Percentiles rank a stretch among this genome's conserved stretches.
Evolutionary conservation across 2,888 invertebrate species (phyloP).

Genomic region (Colletes collaris): DNA sequence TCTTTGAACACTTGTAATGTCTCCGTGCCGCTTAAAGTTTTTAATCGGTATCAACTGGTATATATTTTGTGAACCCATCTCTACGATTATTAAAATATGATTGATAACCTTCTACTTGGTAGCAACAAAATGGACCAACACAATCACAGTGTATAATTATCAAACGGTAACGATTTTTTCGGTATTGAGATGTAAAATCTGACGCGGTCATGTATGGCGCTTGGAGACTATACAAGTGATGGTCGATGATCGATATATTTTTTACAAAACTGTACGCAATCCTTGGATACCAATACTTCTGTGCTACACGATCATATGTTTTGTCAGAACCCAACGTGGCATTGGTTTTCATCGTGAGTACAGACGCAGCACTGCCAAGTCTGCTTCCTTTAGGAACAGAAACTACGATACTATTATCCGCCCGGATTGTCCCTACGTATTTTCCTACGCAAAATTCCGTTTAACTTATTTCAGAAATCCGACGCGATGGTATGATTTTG

Average conservation of each 20-base stretch:
- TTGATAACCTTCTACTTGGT: too few species aligned
- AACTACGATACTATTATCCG: constrained; percentile 1
- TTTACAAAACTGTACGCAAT: constrained; percentile 39
- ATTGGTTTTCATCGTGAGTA: constrained; percentile 23
- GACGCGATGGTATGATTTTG: too few species aligned
- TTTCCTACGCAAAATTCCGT: too few species aligned
- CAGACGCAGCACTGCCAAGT: neutral
- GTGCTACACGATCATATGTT: constrained; percentile 4
- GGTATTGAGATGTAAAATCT: too few species aligned
- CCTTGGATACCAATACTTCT: constrained; percentile 57
- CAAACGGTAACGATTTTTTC: too few species aligned
- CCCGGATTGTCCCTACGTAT: too few species aligned
- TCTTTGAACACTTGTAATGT: constrained; percentile 17
- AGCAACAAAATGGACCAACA: too few species aligned
- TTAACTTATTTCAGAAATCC: too few species aligned
- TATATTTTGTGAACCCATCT: constrained; percentile 38
- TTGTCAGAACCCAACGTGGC: constrained; percentile 33
- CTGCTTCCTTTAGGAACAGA: constrained; percentile 28
- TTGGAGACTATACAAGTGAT: constrained; percentile 9
- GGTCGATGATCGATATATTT: constrained; percentile 52
- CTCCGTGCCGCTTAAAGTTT: neutral
- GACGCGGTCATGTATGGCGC: too few species aligned
- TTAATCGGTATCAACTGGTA: constrained; percentile 39
- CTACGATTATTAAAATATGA: constrained; percentile 16
- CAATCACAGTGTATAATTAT: too few species aligned